Conservation (phyloP, 2,113 vertebrate species). For the Campylomormyrus numenius region DNA sequence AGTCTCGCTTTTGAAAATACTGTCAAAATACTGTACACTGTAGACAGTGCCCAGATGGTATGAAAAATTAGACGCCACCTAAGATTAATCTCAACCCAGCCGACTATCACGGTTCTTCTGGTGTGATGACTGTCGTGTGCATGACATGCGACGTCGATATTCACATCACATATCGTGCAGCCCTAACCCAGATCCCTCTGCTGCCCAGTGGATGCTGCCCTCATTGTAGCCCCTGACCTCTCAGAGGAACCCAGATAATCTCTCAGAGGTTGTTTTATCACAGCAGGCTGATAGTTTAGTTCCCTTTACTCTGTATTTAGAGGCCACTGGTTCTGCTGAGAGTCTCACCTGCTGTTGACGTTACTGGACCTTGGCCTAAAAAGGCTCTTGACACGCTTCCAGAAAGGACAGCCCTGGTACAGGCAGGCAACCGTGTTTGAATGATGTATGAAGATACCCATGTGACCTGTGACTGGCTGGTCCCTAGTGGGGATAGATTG, state of each 20-base stretch:
- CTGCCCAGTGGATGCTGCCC: neutral
- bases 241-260: neutral
- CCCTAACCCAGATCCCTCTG: neutral
- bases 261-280: neutral
- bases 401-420: neutral
- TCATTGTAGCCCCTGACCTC: neutral
- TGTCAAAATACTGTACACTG: neutral
- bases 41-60: neutral
- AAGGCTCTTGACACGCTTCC: neutral
- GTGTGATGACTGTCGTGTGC: neutral
- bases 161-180: neutral
- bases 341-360: neutral
- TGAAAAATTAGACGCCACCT: neutral
- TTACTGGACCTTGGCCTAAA: neutral
- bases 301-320: neutral
- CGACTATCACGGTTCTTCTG: neutral
- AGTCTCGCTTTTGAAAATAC: neutral
- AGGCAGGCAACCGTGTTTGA: neutral
- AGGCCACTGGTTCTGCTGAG: neutral
- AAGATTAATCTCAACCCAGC: neutral
- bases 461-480: neutral
- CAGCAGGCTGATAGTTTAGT: neutral
- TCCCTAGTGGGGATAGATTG: neutral
- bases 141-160: neutral
- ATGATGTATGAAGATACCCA: neutral